phyloP scores from a whole-genome alignment of 2,113 vertebrate species.

The Prolemur simus region DNA sequence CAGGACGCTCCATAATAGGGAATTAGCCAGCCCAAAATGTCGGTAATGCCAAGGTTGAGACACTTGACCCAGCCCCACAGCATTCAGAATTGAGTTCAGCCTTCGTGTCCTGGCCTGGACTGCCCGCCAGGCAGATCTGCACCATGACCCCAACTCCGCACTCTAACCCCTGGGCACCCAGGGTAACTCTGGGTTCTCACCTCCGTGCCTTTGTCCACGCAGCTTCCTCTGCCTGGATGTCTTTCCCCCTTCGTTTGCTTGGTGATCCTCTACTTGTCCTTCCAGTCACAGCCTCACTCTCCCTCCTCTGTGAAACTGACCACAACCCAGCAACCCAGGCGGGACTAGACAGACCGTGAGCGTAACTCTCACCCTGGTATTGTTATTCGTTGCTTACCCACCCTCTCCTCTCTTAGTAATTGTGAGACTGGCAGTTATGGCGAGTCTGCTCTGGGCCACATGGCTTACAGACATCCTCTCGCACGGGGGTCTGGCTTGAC shows the following conservation, averaged over 20 bases:
- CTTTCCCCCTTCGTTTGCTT: neutral
- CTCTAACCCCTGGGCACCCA: neutral
- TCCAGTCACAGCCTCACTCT: neutral
- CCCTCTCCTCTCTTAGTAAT: neutral
- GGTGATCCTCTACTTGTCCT: neutral
- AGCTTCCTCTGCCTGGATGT: neutral
- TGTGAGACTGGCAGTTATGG: neutral
- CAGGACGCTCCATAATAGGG: neutral
- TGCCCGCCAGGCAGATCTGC: neutral
- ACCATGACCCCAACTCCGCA: neutral
- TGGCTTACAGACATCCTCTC: fast-evolving
- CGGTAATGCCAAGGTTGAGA: neutral
- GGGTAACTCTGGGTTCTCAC: neutral
- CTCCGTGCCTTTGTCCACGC: neutral
- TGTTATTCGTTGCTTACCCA: fast-evolving
- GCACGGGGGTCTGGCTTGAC: neutral
- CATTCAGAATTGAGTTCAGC: neutral
- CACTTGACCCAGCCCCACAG: fast-evolving
- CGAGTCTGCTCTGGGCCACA: neutral
- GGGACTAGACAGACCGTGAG: neutral
- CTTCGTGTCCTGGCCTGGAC: neutral
- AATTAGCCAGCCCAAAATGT: neutral
- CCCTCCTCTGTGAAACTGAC: neutral
- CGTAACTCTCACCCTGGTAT: neutral
- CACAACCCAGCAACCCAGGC: neutral